Percentiles rank a stretch among this genome's conserved stretches.
These are phyloP conservation scores for Podargus strigoides DNA, from an alignment of 2,797 vertebrate species.

Conservation along the genomic window DNA sequence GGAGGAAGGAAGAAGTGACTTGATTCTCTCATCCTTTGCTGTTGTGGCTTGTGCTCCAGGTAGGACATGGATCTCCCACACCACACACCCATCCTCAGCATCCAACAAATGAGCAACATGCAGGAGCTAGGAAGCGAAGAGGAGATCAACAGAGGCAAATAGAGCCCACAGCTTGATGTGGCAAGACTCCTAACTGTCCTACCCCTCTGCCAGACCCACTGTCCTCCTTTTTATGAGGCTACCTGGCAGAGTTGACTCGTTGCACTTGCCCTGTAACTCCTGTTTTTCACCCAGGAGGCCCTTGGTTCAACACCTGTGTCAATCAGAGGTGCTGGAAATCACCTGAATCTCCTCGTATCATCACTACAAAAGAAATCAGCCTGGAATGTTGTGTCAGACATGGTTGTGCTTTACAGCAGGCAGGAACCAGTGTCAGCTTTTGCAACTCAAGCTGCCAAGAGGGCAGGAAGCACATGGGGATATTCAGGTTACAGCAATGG, in stretches of 20 bases:
- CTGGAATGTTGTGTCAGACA: background rate
- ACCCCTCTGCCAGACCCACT: background rate
- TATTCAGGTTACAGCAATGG: background rate
- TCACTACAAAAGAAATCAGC: background rate
- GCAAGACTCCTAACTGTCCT: too few relatives aligned
- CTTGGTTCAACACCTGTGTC: background rate
- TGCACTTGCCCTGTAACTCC: background rate
- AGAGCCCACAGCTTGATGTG: background rate
- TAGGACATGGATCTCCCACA: background rate
- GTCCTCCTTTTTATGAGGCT: background rate
- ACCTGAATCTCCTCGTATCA: background rate
- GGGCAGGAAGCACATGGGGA: background rate
- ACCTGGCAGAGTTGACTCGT: background rate
- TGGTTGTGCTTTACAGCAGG: fast-evolving
- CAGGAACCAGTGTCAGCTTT: background rate
- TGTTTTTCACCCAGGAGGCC: background rate
- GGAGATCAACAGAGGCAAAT: background rate
- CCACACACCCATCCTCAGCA: background rate
- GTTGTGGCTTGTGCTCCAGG: too few relatives aligned
- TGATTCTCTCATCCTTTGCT: background rate
- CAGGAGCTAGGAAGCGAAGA: background rate
- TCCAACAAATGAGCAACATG: background rate
- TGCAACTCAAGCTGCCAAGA: background rate
- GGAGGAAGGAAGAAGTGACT: background rate
- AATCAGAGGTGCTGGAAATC: background rate